phyloP scores from a whole-genome alignment of 2,888 invertebrate genomes.

The Cheilosia soror region DNA sequence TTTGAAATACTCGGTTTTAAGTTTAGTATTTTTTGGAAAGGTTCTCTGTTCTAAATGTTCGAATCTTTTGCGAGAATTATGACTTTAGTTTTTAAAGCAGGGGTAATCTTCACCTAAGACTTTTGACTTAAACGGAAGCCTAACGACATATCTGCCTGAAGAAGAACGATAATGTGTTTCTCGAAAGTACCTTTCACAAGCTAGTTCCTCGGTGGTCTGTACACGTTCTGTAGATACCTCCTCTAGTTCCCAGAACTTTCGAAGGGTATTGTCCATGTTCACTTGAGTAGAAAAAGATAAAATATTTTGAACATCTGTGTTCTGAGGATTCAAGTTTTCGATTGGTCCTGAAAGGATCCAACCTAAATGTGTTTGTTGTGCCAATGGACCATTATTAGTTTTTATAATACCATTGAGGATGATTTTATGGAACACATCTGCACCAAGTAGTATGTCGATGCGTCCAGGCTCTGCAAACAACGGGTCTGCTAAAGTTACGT shows the following conservation, averaged over 20 bases:
- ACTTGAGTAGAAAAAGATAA: constrained; percentile 26
- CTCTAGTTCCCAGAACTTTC: constrained; percentile 22
- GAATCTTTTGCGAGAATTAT: constrained; percentile 3
- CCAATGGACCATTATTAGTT: constrained; percentile 1
- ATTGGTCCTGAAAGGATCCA: constrained; percentile 29
- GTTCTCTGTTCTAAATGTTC: constrained; percentile 3
- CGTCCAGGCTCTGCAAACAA: neutral
- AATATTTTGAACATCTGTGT: constrained; percentile 1
- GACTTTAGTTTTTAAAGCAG: neutral
- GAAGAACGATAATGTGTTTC: constrained; percentile 29
- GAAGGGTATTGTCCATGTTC: constrained; percentile 6
- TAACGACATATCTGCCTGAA: constrained; percentile 13
- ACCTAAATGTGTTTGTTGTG: constrained; percentile 7
- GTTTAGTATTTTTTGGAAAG: neutral
- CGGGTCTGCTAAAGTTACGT: constrained; percentile 1
- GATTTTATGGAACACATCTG: constrained; percentile 20
- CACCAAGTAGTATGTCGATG: neutral
- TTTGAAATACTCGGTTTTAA: constrained; percentile 11
- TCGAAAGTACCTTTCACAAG: constrained; percentile 19
- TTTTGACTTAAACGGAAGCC: constrained; percentile 23
- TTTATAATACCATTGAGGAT: constrained; percentile 28
- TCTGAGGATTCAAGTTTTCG: neutral
- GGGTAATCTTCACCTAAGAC: constrained; percentile 2
- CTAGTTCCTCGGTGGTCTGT: constrained; percentile 1
- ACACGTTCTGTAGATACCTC: constrained; percentile 1